phyloP scores from a whole-genome alignment of 2,888 invertebrate genomes.

The Aleiodes leptofemur region DNA sequence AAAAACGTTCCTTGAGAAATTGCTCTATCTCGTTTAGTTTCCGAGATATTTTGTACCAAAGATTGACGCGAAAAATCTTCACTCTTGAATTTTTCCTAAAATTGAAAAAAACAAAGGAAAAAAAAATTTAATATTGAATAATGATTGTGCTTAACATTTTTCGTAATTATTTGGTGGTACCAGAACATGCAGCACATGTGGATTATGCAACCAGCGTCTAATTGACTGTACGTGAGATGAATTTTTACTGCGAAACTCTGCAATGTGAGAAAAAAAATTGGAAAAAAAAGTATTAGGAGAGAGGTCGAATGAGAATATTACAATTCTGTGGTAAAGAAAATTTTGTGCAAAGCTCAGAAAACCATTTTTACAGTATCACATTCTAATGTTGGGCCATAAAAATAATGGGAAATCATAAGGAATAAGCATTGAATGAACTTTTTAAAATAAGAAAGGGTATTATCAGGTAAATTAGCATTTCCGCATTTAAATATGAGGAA shows the following conservation, averaged over 20 bases:
- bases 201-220: constrained; percentile 53
- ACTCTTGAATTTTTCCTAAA: no score
- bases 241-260: constrained; percentile 50
- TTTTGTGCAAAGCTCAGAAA: constrained; percentile 43
- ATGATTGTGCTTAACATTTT: constrained; percentile 34
- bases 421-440: constrained; percentile 46
- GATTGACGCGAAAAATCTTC: no score
- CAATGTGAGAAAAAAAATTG: constrained; percentile 2
- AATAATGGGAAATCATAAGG: constrained; percentile 15
- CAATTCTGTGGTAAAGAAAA: constrained; percentile 29
- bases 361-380: constrained; percentile 53
- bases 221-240: constrained; percentile 64
- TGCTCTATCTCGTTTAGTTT: no score
- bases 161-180: constrained; percentile 42
- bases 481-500: constrained; percentile 30
- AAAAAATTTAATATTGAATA: neutral
- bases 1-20: no score
- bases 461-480: constrained; percentile 32
- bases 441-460: constrained; percentile 51
- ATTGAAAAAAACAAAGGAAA: no score
- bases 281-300: constrained; percentile 4
- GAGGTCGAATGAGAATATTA: constrained; percentile 33
- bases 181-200: constrained; percentile 49
- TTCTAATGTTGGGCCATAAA: constrained; percentile 15
- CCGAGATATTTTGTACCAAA: no score